A percentile compares a stretch with the other conserved stretches of the same genome.
Conservation (phyloP, 2,797 vertebrate genomes). For the Pseudochaenichthys georgianus region DNA sequence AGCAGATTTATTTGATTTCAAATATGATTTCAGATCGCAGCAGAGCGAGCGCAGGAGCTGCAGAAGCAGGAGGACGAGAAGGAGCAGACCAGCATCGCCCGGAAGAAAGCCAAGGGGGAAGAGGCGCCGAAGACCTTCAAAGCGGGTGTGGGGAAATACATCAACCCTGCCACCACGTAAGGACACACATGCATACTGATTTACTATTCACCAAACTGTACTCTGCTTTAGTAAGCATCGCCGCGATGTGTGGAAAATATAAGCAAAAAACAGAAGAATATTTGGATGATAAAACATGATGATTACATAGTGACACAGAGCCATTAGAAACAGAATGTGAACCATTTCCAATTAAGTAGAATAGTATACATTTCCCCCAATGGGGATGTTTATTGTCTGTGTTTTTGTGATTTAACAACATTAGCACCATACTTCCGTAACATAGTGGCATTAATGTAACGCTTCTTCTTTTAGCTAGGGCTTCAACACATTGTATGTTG, state of each 20-base stretch:
- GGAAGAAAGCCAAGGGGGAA: slow-evolving; percentile 81
- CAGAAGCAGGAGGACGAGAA: slow-evolving; percentile 86
- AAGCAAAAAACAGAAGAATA: neutral
- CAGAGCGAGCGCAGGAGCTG: slow-evolving; percentile 88
- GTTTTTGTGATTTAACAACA: slow-evolving; percentile 9
- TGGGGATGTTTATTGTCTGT: slow-evolving; percentile 41
- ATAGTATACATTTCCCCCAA: slow-evolving; percentile 17
- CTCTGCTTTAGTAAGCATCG: neutral
- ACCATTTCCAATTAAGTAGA: slow-evolving; percentile 37
- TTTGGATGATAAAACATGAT: slow-evolving; percentile 42
- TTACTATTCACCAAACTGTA: neutral
- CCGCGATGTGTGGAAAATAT: slow-evolving; percentile 2
- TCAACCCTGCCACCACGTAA: slow-evolving; percentile 90
- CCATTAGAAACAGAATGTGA: slow-evolving; percentile 20
- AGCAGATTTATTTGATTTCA: neutral
- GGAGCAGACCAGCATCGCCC: slow-evolving; percentile 72
- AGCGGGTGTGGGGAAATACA: slow-evolving; percentile 95
- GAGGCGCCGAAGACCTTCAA: slow-evolving; percentile 90
- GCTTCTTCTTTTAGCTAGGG: too few relatives aligned
- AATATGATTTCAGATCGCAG: slow-evolving; percentile 86
- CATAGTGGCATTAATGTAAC: too few relatives aligned
- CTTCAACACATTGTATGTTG: too few relatives aligned
- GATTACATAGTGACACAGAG: slow-evolving; percentile 15
- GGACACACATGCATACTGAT: slow-evolving; percentile 47
- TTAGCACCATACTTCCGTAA: too few relatives aligned